Evolutionary conservation across 2,113 vertebrate genomes (phyloP), one percentile per base, ranked within the genome.

Genomic region (Aleadryas rufinucha): DNA sequence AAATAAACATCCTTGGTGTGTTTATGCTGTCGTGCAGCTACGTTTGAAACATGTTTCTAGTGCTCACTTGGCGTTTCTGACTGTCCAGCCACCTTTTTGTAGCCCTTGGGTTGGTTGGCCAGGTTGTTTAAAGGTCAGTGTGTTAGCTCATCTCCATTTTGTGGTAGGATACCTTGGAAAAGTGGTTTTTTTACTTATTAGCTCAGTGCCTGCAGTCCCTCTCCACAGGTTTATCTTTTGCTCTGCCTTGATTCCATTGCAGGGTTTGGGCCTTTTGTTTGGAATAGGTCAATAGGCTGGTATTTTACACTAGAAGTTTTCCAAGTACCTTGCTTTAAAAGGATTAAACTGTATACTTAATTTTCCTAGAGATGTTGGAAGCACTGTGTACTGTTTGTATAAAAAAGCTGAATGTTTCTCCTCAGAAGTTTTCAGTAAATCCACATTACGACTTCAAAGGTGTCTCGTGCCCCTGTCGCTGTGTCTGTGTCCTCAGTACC

Each of bases 141-240:
- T 75, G 92, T 64, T 96, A 45, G 49, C 42, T 95, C 96, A 86
- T 93, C 93, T 95, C 64, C 35, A 88, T 95, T 97, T 87, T 87
- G 87, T 95, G 54, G 26, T 45, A 79, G 78, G 13, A 70, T 91
- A 44, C 84, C 47, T 71, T 87, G 90, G 77, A 70, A 61, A 50
- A 39, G n/a, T 77, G 83, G n/a, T n/a, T 7, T 72, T 94, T 42
- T 84, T 33, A 79, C 85, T 92, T 78, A 54, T 92, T 78, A 54
- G 87, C 78, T 94, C 79, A 26, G 2, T 89, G 90, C 87, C 93
- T 96, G 90, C 90, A 75, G 56, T 69, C 56, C 9, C 21, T 77
- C 42, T 86, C 4, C 50, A n/a, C 68, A n/a, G 79, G 90, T 89
- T 13, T 47, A 2, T 69, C 4, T 35, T 93, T 77, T 70, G 66